A percentile compares a stretch with the other conserved stretches of the same genome.
These are phyloP conservation scores for Marisa cornuarietis DNA, from an alignment of 1,140 invertebrate genomes.

Conservation along the genomic window DNA sequence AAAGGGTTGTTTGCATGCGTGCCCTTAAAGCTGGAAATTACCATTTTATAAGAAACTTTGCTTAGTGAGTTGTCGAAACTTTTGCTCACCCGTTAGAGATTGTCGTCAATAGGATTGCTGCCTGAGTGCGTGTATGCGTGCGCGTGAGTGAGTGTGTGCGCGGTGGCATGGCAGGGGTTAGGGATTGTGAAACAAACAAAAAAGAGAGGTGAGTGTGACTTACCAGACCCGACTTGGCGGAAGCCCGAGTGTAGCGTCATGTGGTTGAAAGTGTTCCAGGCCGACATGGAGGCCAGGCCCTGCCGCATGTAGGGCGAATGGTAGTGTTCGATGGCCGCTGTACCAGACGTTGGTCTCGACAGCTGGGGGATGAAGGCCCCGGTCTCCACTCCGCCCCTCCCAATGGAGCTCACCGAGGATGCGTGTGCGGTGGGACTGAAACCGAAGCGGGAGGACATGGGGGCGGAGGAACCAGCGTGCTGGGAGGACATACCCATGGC, in stretches of 20 bases:
- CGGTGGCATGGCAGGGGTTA: too few relatives aligned
- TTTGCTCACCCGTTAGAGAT: too few relatives aligned
- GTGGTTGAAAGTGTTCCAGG: conserved; percentile 48
- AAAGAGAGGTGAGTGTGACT: conserved; percentile 23
- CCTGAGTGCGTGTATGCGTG: too few relatives aligned
- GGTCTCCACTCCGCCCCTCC: conserved; percentile 21
- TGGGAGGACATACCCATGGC: conserved; percentile 24
- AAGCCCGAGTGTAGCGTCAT: conserved; percentile 43
- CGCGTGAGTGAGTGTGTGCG: too few relatives aligned
- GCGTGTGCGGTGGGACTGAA: conserved; percentile 48
- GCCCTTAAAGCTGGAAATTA: too few relatives aligned
- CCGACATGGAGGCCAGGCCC: conserved; percentile 35
- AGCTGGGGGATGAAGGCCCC: conserved; percentile 35
- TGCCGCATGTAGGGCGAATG: conserved; percentile 45
- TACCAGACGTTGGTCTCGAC: conserved; percentile 31
- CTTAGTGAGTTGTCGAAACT: too few relatives aligned
- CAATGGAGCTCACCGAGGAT: conserved; percentile 17
- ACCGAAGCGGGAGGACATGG: conserved; percentile 46
- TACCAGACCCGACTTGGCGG: conserved; percentile 36
- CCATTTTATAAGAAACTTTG: too few relatives aligned
- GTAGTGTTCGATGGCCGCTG: conserved; percentile 43
- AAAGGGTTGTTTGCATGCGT: too few relatives aligned
- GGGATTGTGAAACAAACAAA: not conserved
- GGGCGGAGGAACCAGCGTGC: conserved; percentile 38
- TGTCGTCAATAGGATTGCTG: too few relatives aligned